Conservation (phyloP, 2,888 invertebrate species). For the Protonemura montana region DNA sequence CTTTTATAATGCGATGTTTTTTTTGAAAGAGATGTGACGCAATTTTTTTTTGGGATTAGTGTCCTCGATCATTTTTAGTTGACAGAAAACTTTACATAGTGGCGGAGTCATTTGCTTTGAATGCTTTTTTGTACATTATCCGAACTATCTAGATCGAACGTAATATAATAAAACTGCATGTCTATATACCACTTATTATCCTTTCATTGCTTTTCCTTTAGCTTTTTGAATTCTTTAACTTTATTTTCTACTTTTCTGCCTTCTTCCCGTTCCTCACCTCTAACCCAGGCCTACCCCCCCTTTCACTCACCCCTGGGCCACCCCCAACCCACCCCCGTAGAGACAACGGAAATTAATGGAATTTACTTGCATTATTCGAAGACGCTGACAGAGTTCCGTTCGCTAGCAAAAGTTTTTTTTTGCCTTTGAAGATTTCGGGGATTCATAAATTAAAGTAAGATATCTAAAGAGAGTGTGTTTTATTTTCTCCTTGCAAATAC, state of each 20-base stretch:
- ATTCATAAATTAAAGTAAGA: constrained; percentile 18
- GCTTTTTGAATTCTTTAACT: constrained; percentile 33
- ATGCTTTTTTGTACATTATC: not conserved
- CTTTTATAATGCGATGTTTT: not conserved
- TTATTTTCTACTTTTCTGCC: constrained; percentile 26
- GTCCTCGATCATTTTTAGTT: constrained; percentile 26
- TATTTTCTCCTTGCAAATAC: constrained; percentile 4
- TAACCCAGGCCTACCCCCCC: not conserved
- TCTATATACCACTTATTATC: constrained; percentile 18
- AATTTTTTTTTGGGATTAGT: not conserved
- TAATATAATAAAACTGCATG: not conserved
- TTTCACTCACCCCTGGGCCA: not conserved
- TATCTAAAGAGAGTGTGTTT: constrained; percentile 20
- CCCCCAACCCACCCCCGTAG: not conserved
- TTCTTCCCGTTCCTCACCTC: not conserved
- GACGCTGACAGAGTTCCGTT: constrained; percentile 1
- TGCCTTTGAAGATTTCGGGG: not conserved
- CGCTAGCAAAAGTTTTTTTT: not conserved
- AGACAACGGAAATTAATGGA: constrained; percentile 34
- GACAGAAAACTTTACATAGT: not conserved
- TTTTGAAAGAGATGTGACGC: not conserved
- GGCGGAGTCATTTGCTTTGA: not conserved
- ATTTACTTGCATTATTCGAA: constrained; percentile 34
- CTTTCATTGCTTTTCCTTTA: constrained; percentile 31
- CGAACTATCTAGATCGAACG: not conserved